These are phyloP conservation scores for Limnephilus rhombicus DNA, from an alignment of 2,888 invertebrate species.

Conservation along the genomic window DNA sequence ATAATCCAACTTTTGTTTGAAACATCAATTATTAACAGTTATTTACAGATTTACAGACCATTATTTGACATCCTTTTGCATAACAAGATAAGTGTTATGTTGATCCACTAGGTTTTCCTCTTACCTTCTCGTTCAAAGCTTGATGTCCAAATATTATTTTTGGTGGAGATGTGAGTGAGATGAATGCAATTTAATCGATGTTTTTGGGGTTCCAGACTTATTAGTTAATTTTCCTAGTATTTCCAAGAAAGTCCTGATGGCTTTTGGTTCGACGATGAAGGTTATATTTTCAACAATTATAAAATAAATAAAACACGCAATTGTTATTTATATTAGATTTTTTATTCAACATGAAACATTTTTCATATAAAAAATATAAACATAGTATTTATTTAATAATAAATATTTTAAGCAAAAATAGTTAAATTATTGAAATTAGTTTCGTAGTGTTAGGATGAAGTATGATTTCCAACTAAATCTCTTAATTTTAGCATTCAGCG, in stretches of 20 bases:
- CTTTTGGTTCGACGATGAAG: neutral
- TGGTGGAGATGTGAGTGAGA: neutral
- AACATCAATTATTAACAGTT: too few species aligned
- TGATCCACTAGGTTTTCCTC: neutral
- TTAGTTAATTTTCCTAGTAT: neutral
- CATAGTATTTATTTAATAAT: conserved; percentile 3
- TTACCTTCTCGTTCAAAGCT: neutral
- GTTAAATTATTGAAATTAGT: neutral
- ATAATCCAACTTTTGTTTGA: too few species aligned
- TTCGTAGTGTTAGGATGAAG: neutral
- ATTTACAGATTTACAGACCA: too few species aligned
- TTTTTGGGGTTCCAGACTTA: neutral
- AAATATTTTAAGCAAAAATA: conserved; percentile 2
- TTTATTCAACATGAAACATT: conserved; percentile 37
- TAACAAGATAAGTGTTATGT: neutral
- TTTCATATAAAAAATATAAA: conserved; percentile 23
- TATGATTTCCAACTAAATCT: neutral
- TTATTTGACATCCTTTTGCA: too few species aligned
- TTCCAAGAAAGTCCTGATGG: neutral
- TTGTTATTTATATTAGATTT: conserved; percentile 34
- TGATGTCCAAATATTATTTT: neutral
- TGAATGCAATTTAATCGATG: neutral
- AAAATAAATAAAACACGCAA: neutral
- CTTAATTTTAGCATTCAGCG: neutral
- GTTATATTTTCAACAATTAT: neutral